Percentiles rank a stretch among this genome's conserved stretches.
These are phyloP conservation scores for Sorex araneus DNA, from an alignment of 2,113 vertebrate species.

Conservation along the genomic window DNA sequence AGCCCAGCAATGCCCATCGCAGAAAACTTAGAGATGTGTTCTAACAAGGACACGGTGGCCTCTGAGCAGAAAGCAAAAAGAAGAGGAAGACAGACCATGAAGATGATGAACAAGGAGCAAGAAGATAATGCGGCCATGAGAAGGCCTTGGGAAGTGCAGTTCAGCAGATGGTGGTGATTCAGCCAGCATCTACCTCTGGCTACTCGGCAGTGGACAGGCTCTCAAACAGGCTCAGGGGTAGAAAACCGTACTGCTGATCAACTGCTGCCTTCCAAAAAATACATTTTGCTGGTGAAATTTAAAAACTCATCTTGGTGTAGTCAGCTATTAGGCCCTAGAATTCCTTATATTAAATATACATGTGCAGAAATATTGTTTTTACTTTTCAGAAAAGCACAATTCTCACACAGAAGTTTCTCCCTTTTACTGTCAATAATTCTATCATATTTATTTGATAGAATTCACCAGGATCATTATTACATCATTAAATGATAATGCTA, in stretches of 20 bases:
- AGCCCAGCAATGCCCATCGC: background rate
- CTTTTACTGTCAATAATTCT: background rate
- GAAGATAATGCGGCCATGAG: background rate
- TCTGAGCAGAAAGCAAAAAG: background rate
- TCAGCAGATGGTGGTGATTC: background rate
- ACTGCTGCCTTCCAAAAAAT: background rate
- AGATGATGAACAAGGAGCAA: background rate
- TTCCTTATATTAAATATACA: background rate
- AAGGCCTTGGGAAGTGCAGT: background rate
- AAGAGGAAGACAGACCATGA: fast-evolving
- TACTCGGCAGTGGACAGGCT: no score
- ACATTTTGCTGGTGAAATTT: background rate
- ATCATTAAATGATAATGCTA: slow-evolving; percentile 8
- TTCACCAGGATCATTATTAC: background rate
- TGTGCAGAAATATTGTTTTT: background rate
- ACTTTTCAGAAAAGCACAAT: slow-evolving; percentile 2
- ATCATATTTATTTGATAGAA: background rate
- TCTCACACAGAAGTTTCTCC: background rate
- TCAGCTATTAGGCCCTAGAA: background rate
- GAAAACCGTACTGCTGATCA: background rate
- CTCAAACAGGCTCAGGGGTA: background rate
- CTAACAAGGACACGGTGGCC: background rate
- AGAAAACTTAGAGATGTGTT: background rate
- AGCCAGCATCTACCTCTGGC: background rate
- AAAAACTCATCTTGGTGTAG: background rate